phyloP scores from a whole-genome alignment of 2,797 vertebrate genomes.

The Enteromius anoplus region DNA sequence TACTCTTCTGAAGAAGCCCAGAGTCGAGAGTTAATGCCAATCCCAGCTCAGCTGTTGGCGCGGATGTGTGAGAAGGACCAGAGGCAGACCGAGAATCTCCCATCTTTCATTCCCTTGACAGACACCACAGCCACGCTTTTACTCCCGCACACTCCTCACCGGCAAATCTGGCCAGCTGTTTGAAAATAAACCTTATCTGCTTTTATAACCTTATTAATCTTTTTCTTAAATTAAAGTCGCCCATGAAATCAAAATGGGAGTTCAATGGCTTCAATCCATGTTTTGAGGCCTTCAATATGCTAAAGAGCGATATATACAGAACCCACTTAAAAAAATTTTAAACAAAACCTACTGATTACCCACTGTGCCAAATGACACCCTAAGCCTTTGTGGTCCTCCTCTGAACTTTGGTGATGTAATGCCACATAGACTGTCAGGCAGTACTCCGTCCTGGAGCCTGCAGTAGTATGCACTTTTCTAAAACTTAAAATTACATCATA shows the following conservation, averaged over 20 bases:
- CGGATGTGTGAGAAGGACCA: slow-evolving; percentile 37
- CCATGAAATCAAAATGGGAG: slow-evolving; percentile 13
- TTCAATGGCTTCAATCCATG: background rate
- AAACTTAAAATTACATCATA: background rate
- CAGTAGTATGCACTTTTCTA: background rate
- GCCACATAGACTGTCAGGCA: background rate
- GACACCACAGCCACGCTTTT: slow-evolving; percentile 49
- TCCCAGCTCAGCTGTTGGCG: slow-evolving; percentile 44
- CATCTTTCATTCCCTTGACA: slow-evolving; percentile 43
- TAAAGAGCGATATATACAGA: background rate
- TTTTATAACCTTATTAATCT: slow-evolving; percentile 49
- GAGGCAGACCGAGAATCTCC: slow-evolving; percentile 27
- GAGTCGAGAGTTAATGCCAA: slow-evolving; percentile 31
- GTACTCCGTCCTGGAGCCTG: background rate
- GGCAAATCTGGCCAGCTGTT: slow-evolving; percentile 17
- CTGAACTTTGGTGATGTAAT: background rate
- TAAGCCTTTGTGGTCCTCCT: background rate
- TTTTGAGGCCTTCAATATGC: background rate
- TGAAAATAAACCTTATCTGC: slow-evolving; percentile 31
- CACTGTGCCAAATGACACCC: background rate
- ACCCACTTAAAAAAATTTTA: background rate
- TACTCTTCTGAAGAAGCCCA: slow-evolving; percentile 20
- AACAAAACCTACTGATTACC: background rate
- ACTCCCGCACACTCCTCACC: slow-evolving; percentile 53
- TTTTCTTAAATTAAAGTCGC: slow-evolving; percentile 44